phyloP scores from a whole-genome alignment of 2,797 vertebrate species.

The Tenualosa ilisha region DNA sequence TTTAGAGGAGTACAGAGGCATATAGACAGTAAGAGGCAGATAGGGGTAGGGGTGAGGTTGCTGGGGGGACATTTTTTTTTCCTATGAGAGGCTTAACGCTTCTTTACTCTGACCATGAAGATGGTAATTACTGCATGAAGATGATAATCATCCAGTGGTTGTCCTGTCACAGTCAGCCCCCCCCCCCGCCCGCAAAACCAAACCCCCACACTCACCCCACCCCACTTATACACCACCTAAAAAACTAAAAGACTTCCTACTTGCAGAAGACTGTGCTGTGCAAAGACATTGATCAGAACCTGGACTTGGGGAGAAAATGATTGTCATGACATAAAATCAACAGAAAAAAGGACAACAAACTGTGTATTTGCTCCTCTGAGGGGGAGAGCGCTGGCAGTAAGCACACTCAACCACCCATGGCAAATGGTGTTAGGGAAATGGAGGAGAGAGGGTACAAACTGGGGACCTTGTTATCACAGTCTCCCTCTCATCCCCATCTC shows the following conservation, averaged over 20 bases:
- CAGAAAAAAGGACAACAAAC: neutral
- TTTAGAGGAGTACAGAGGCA: constrained; percentile 26
- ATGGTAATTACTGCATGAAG: constrained; percentile 57
- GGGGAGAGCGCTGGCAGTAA: neutral
- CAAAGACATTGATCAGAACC: neutral
- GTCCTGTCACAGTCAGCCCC: constrained; percentile 16
- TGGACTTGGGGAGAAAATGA: neutral
- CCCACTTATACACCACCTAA: neutral
- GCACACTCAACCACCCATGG: neutral
- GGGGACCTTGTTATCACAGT: neutral
- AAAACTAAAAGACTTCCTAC: neutral
- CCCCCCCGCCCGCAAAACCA: neutral
- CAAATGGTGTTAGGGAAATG: neutral
- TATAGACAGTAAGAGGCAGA: neutral
- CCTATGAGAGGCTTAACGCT: constrained; percentile 49
- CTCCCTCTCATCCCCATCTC: neutral
- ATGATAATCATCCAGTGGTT: constrained; percentile 48
- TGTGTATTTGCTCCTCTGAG: neutral
- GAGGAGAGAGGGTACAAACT: neutral
- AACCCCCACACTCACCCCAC: neutral
- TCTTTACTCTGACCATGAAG: constrained; percentile 46
- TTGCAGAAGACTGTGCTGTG: neutral
- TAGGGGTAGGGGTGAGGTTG: neutral
- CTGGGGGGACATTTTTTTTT: constrained; percentile 32
- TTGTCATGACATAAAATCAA: neutral